A percentile compares a stretch with the other conserved stretches of the same genome.
Evolutionary conservation across 2,888 invertebrate genomes (phyloP).

Genomic region (Polymixis lichenea): DNA sequence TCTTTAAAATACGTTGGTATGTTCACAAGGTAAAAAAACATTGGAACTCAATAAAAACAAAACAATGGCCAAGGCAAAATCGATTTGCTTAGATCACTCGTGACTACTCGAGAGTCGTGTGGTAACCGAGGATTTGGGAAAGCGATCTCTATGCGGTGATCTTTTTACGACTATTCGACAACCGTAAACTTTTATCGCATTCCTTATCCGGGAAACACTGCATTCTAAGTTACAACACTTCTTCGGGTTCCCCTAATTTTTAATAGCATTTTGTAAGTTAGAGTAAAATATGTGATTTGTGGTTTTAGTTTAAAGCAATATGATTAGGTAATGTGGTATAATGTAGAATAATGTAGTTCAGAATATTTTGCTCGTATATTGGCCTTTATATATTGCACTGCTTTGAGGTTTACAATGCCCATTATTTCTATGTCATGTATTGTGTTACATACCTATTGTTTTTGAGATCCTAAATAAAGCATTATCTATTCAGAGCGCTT

Average conservation of each 20-base stretch:
- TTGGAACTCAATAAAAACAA: slow-evolving; percentile 17
- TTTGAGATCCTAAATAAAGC: background rate
- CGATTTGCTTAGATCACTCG: slow-evolving; percentile 52
- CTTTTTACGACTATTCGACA: slow-evolving; percentile 79
- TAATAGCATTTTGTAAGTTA: slow-evolving; percentile 45
- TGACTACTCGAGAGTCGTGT: slow-evolving; percentile 39
- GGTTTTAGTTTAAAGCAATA: slow-evolving; percentile 18
- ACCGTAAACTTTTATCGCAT: slow-evolving; percentile 77
- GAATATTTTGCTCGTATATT: background rate
- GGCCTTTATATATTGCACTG: too few species aligned
- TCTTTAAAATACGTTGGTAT: background rate
- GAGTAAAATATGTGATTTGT: slow-evolving; percentile 39
- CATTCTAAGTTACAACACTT: slow-evolving; percentile 55
- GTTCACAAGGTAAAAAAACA: background rate
- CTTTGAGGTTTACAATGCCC: background rate
- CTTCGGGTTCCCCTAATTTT: slow-evolving; percentile 45
- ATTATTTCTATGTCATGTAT: background rate
- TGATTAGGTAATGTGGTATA: slow-evolving; percentile 26
- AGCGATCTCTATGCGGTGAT: slow-evolving; percentile 73
- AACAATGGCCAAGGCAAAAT: slow-evolving; percentile 27
- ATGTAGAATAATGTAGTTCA: background rate
- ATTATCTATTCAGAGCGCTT: background rate
- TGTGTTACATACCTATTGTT: background rate
- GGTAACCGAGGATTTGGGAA: slow-evolving; percentile 66
- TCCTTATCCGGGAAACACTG: slow-evolving; percentile 67